Evolutionary conservation across 2,888 invertebrate genomes (phyloP).

Genomic region (Allolobophora icterica): DNA sequence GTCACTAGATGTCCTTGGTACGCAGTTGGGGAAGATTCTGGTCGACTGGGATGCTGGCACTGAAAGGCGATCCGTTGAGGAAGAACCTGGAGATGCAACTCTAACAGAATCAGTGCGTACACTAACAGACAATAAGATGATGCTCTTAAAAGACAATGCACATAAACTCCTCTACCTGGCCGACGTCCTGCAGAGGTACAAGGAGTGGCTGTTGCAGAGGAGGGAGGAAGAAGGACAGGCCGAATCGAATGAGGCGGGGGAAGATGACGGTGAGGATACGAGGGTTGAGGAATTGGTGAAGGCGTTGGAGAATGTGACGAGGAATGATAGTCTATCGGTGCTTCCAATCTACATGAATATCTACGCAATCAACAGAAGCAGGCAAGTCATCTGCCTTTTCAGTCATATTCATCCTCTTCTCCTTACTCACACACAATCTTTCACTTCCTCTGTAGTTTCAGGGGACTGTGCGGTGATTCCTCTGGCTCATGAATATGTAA

Average conservation of each 20-base stretch:
- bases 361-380: neutral
- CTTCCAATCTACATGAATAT: neutral
- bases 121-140: neutral
- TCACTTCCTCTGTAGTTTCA: no score
- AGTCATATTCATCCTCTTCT: neutral
- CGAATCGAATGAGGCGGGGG: neutral
- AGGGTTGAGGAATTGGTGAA: neutral
- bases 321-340: neutral
- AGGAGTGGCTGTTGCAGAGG: neutral
- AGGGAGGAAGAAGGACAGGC: neutral
- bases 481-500: no score
- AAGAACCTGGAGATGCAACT: neutral
- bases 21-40: neutral
- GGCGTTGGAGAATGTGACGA: neutral
- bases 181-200: slow-evolving; percentile 14
- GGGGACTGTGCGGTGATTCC: no score
- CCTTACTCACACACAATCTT: neutral
- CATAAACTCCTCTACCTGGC: neutral
- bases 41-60: neutral
- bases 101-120: neutral
- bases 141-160: neutral
- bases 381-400: neutral
- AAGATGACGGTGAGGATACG: neutral
- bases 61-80: neutral
- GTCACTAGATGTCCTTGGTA: neutral